phyloP scores from a whole-genome alignment of 2,888 invertebrate genomes.

The Drosophila macrospina region DNA sequence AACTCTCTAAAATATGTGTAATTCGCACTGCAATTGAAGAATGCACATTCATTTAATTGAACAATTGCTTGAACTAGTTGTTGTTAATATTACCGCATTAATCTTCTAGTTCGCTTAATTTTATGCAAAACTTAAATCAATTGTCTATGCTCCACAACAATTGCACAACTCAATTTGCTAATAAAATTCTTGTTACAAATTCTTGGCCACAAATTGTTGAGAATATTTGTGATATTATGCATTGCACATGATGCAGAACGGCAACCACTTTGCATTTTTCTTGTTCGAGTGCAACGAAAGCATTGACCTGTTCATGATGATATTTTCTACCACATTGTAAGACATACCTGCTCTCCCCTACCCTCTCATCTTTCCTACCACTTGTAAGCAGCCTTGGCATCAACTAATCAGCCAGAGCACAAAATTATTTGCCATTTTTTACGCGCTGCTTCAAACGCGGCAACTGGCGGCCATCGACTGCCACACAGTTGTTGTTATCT shows the following conservation, averaged over 20 bases:
- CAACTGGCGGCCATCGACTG: constrained; percentile 49
- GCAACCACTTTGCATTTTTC: constrained; percentile 20
- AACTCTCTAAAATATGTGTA: too few species aligned
- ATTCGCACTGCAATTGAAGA: too few species aligned
- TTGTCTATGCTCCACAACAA: not conserved
- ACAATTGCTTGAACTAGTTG: too few species aligned
- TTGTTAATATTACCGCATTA: too few species aligned
- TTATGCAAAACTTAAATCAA: not conserved
- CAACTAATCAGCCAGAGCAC: constrained; percentile 78
- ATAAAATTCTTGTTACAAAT: constrained; percentile 12
- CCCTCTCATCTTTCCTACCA: not conserved
- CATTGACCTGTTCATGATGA: constrained; percentile 34
- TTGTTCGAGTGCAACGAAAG: constrained; percentile 24
- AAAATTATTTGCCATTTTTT: constrained; percentile 81
- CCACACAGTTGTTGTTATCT: constrained; percentile 45
- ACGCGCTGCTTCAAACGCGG: constrained; percentile 79
- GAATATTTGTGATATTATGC: constrained; percentile 7
- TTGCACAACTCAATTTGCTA: constrained; percentile 1
- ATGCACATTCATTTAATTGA: too few species aligned
- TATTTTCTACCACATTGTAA: constrained; percentile 13
- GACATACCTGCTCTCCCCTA: not conserved
- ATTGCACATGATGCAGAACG: not conserved
- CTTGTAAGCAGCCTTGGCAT: constrained; percentile 45
- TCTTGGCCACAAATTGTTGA: constrained; percentile 9
- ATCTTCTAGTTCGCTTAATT: not conserved